Conservation (phyloP, 1,140 invertebrate species). For the Drosophila leontia region DNA sequence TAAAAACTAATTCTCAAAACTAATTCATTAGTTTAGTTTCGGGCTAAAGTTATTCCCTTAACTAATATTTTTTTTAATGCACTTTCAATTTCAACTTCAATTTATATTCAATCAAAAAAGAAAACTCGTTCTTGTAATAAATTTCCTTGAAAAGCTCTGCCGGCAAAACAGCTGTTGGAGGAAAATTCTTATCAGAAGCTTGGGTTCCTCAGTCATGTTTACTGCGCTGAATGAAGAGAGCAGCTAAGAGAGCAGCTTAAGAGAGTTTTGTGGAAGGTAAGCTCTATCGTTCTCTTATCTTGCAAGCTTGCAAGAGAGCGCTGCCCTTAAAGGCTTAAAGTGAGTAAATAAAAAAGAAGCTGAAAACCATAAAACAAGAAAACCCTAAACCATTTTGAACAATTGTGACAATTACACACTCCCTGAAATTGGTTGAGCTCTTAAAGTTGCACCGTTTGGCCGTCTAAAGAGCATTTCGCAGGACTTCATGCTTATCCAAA, state of each 20-base stretch:
- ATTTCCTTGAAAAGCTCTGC: slow-evolving; percentile 30
- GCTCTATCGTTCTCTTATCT: slow-evolving; percentile 20
- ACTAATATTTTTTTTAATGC: not conserved
- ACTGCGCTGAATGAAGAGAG: slow-evolving; percentile 35
- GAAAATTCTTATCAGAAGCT: slow-evolving; percentile 50
- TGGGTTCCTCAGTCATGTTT: not conserved
- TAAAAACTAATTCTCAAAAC: too few species aligned
- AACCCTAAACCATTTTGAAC: slow-evolving; percentile 13
- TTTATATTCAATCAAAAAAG: slow-evolving; percentile 13
- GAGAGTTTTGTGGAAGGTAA: slow-evolving; percentile 25
- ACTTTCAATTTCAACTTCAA: not conserved
- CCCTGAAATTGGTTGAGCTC: slow-evolving; percentile 35
- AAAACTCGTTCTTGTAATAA: not conserved
- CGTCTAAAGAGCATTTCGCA: slow-evolving; percentile 42
- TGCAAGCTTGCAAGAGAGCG: slow-evolving; percentile 39
- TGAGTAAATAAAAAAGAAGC: slow-evolving; percentile 9
- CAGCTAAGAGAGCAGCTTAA: not conserved
- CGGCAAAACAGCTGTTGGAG: slow-evolving; percentile 33
- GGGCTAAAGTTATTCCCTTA: too few species aligned
- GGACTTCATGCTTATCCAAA: not conserved
- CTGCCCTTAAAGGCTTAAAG: slow-evolving; percentile 12
- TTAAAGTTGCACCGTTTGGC: slow-evolving; percentile 35
- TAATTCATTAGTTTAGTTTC: too few species aligned
- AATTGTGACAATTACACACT: slow-evolving; percentile 42
- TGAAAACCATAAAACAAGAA: slow-evolving; percentile 1